phyloP scores from a whole-genome alignment of 2,797 vertebrate species.

The Prionace glauca region DNA sequence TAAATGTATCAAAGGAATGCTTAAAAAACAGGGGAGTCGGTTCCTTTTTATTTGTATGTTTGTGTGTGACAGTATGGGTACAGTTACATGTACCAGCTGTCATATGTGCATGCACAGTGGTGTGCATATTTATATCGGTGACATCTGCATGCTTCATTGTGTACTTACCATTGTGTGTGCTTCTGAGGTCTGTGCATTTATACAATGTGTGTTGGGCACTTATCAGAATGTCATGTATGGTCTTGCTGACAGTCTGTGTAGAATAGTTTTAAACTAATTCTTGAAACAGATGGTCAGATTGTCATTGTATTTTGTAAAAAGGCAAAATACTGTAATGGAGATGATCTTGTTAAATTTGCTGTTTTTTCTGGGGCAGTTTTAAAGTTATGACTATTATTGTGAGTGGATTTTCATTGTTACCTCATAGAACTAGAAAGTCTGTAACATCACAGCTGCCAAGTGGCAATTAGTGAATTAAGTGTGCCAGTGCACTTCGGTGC shows the following conservation, averaged over 20 bases:
- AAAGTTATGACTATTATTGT: not conserved
- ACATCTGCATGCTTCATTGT: not conserved
- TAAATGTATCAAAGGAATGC: not conserved
- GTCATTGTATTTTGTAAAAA: not conserved
- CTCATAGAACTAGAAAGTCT: not conserved
- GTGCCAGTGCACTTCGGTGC: not conserved
- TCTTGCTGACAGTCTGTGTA: not conserved
- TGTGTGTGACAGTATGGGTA: not conserved
- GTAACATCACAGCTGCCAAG: not conserved
- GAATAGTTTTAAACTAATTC: not conserved
- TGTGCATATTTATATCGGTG: not conserved
- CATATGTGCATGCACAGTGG: not conserved
- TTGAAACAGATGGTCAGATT: not conserved
- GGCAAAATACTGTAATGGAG: not conserved
- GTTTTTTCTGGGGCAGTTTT: not conserved
- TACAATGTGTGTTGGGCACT: not conserved
- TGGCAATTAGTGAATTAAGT: slow-evolving; percentile 19
- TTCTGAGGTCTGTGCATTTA: not conserved
- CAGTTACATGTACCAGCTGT: slow-evolving; percentile 16
- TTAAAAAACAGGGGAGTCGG: too few relatives aligned
- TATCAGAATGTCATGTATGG: not conserved
- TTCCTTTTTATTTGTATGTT: not conserved
- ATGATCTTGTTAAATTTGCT: not conserved
- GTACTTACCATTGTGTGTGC: not conserved
- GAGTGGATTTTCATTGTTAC: slow-evolving; percentile 14